Evolutionary conservation across 2,888 invertebrate species (phyloP), one percentile per base, ranked within the genome.

Genomic region (Epinotia demarniana): DNA sequence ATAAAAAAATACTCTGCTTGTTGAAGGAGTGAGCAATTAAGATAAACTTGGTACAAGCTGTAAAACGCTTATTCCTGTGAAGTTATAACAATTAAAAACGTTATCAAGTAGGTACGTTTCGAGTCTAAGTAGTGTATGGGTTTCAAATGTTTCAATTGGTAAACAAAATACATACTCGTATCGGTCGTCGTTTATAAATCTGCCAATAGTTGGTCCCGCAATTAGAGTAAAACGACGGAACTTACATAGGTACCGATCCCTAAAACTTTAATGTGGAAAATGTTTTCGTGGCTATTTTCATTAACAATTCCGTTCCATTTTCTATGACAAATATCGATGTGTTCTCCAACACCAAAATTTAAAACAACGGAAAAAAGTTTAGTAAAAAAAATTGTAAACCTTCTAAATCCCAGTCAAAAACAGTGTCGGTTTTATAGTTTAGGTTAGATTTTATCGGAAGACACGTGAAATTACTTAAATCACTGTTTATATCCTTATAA

Each of bases 11-110:
- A 46, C 27, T 69, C n/a, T 69, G 69, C 69, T 74, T 74, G 74
- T 64, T 74, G 64, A 57, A 46, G 69, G 33, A 70, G 49, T 70
- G 69, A 74, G 49, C 74, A 74, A 70, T 74, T 74, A 64, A 74
- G 74, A 70, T 74, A 74, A 70, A 70, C 74, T 63, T 69, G 49
- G 46, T 70, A 64, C 58, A 74, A 49, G 58, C 49, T 49, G 43
- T 64, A 69, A 70, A 68, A 58, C 23, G 49, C 49, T 74, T 63
- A 69, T 39, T 70, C n/a, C 49, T 58, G 23, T 27, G 18, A 64
- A 55, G 61, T 68, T 73, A 64, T 23, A 58, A 70, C 27, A 70
- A 64, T 18, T 19, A 43, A 62, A 8, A 74, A 64, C 64, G 9
- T 18, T 39, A 64, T 67, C 60, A 73, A 39, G 53, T 27, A 27